Evolutionary conservation across 2,797 vertebrate genomes (phyloP), one percentile per base, ranked within the genome.

Genomic region (Paratrypauchen microcephalus): DNA sequence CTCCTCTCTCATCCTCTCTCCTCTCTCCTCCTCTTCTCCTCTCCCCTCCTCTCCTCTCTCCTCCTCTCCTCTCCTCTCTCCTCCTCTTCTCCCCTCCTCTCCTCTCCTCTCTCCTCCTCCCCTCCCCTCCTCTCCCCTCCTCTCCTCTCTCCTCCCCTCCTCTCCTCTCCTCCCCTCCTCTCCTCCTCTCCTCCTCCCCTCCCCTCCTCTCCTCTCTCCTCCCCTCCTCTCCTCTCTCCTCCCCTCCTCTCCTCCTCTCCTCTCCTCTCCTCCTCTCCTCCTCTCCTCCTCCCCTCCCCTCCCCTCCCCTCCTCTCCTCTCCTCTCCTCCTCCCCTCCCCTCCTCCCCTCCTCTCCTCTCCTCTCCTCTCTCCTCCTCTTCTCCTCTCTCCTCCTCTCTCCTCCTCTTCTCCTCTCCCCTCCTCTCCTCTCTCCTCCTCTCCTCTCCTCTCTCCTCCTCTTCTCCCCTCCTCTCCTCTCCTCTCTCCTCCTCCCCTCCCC

Each of bases 401-500:
- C 21, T 41, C 54, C 23, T 47, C 11, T 13, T n/a, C 6, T 41
- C 41, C 30, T 19, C 6, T 39, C 64, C 65, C 79, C 71, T 70
- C 77, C 85, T 7, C 11, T 11, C 11, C 23, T 7, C 24, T 28
- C 12, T 7, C 7, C 7, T 30, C 28, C 2, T 3, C 16, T 4
- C 6, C n/a, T 1, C n/a, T 54, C 6, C 9, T 9, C 36, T 9
- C 36, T 36, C 36, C 28, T 36, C 36, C 36, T 54, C 16, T 2
- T 54, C 50, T 21, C n/a, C n/a, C 18, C 55, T 57, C 12, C 15
- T 1, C 15, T 12, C 6, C 13, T 2, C 4, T 59, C 28, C 18
- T 28, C 5, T 15, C 16, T 6, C 5, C 6, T 1, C 32, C 5
- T 5, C 5, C 7, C 5, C 6, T 5, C 32, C 6, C 18, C 24